Percentiles rank a stretch among this genome's conserved stretches.
Conservation (phyloP, 2,113 vertebrate genomes). For the Sceloporus tristichus region DNA sequence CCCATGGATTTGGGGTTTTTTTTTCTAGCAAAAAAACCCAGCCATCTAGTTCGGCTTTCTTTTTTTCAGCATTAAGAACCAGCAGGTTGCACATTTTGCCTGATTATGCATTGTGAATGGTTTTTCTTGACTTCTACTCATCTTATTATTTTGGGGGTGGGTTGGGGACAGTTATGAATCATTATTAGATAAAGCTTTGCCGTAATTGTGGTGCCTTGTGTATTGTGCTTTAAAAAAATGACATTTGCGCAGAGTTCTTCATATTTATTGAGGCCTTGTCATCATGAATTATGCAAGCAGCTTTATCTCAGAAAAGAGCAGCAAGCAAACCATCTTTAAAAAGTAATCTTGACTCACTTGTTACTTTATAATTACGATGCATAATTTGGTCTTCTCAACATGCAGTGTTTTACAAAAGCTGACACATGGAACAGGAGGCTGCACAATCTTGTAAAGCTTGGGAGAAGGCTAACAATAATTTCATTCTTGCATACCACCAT, state of each 20-base stretch:
- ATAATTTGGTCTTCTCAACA: conserved; percentile 21
- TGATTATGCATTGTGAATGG: conserved; percentile 53
- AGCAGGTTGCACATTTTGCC: conserved; percentile 51
- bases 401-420: conserved; percentile 39
- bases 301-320: conserved; percentile 32
- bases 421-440: conserved; percentile 7
- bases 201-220: conserved; percentile 32
- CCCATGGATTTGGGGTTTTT: conserved; percentile 40
- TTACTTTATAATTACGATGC: conserved; percentile 23
- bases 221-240: conserved; percentile 16
- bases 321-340: conserved; percentile 38
- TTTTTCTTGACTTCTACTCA: conserved; percentile 58
- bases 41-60: background rate
- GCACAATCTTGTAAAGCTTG: conserved; percentile 20
- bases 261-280: conserved; percentile 45
- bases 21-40: background rate
- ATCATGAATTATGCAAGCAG: conserved; percentile 27
- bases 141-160: conserved; percentile 36
- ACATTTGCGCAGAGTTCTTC: background rate
- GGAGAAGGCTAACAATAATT: conserved; percentile 18
- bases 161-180: conserved; percentile 6
- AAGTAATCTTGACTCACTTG: conserved; percentile 9
- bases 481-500: conserved; percentile 29
- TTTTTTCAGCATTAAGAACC: conserved; percentile 38
- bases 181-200: conserved; percentile 40